Conservation (phyloP, 2,888 invertebrate species). For the Oligia strigilis region DNA sequence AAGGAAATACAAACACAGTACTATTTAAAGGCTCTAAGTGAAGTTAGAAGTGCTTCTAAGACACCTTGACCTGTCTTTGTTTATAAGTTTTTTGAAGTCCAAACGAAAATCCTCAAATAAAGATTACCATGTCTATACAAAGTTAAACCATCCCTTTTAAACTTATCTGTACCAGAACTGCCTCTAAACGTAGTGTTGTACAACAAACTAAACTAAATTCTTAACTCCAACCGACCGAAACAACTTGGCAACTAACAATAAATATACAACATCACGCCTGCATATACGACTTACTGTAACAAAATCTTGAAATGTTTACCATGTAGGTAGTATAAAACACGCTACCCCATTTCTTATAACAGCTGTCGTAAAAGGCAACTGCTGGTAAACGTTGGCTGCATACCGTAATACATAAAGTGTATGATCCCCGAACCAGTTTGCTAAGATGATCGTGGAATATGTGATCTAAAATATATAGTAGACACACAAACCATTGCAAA, state of each 20-base stretch:
- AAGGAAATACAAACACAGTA: neutral
- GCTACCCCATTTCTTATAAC: neutral
- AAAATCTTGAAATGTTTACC: neutral
- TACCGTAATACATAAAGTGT: neutral
- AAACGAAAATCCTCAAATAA: neutral
- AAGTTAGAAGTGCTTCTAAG: neutral
- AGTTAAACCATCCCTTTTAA: neutral
- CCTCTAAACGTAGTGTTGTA: neutral
- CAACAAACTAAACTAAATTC: slow-evolving; percentile 7
- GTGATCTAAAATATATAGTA: neutral
- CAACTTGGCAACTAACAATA: neutral
- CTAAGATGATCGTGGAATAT: neutral
- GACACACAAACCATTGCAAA: neutral
- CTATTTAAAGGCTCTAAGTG: neutral
- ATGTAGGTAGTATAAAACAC: neutral
- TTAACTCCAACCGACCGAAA: slow-evolving; percentile 11
- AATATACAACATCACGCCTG: neutral
- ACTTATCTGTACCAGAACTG: neutral
- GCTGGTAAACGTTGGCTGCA: neutral
- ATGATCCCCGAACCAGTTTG: neutral
- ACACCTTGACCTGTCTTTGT: neutral
- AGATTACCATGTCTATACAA: neutral
- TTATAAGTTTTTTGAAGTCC: neutral
- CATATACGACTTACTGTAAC: neutral
- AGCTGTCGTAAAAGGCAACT: neutral